Conservation (phyloP, 2,888 invertebrate species). For the Toxonevra muliebris region DNA sequence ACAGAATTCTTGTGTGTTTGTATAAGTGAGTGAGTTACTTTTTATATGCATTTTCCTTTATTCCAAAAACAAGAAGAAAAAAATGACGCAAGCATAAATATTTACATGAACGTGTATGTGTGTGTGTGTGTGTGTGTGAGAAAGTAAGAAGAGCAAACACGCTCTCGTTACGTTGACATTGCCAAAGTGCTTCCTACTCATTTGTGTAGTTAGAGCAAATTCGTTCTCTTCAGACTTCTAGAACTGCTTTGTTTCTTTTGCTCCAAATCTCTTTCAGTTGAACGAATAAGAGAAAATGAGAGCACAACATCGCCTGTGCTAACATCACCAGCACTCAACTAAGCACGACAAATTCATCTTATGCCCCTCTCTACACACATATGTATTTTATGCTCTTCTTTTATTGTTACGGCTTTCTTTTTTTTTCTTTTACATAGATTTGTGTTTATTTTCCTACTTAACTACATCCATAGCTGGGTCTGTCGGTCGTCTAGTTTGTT, state of each 20-base stretch:
- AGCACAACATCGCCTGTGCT: not conserved
- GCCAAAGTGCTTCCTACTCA: too few species aligned
- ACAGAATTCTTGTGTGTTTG: not conserved
- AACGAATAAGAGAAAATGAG: not conserved
- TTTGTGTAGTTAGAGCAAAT: too few species aligned
- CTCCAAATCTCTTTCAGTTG: too few species aligned
- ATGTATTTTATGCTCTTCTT: too few species aligned
- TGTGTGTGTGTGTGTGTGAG: conserved; percentile 3
- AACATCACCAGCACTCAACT: not conserved
- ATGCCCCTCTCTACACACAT: too few species aligned
- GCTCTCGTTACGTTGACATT: too few species aligned
- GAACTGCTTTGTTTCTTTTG: too few species aligned
- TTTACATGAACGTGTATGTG: not conserved
- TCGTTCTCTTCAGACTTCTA: too few species aligned
- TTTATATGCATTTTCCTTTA: not conserved
- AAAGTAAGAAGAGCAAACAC: too few species aligned
- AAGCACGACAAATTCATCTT: not conserved
- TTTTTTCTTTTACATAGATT: not conserved
- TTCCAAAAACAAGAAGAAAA: not conserved
- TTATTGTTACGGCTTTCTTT: conserved; percentile 5
- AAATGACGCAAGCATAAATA: conserved; percentile 10
- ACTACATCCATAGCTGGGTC: conserved; percentile 32
- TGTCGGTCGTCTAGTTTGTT: conserved; percentile 39
- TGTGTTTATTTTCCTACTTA: conserved; percentile 15
- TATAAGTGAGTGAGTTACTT: not conserved